Evolutionary conservation across 1,140 invertebrate genomes (phyloP).

Genomic region (Laupala kohalensis): DNA sequence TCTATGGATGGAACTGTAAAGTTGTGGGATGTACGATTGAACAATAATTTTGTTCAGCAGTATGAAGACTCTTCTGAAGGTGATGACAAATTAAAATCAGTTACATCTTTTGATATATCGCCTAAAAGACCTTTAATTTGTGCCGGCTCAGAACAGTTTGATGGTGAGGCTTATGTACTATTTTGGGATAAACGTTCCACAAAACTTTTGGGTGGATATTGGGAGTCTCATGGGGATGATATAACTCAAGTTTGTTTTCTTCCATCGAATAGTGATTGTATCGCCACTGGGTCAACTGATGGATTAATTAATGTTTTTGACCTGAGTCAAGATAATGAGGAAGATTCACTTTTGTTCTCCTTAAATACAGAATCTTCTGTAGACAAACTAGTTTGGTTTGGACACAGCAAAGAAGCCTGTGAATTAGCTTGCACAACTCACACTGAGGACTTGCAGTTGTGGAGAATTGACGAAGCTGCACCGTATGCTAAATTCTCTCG

Average conservation of each 20-base stretch:
- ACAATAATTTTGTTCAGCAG: conserved; percentile 35
- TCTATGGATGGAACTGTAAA: conserved; percentile 44
- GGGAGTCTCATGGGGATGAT: conserved; percentile 74
- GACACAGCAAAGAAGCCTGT: conserved; percentile 27
- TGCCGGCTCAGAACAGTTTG: conserved; percentile 58
- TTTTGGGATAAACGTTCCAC: conserved; percentile 68
- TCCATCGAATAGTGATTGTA: conserved; percentile 45
- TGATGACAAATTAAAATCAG: conserved; percentile 33
- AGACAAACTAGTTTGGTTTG: conserved; percentile 27
- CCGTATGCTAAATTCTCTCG: conserved; percentile 40
- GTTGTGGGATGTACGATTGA: conserved; percentile 48
- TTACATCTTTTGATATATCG: conserved; percentile 64
- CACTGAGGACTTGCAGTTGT: conserved; percentile 55
- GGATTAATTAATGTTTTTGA: conserved; percentile 79
- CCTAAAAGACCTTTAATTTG: conserved; percentile 55
- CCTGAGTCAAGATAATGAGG: conserved; percentile 56
- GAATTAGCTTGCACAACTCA: conserved; percentile 52
- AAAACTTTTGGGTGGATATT: conserved; percentile 65
- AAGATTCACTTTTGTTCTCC: conserved; percentile 63
- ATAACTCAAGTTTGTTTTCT: conserved; percentile 69
- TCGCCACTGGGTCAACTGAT: conserved; percentile 67
- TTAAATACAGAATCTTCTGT: conserved; percentile 76
- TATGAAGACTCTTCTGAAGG: conserved; percentile 37
- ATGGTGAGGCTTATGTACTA: conserved; percentile 57
- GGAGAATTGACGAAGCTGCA: conserved; percentile 47